Evolutionary conservation across 2,113 vertebrate genomes (phyloP).

Genomic region (Actinemys pallida): DNA sequence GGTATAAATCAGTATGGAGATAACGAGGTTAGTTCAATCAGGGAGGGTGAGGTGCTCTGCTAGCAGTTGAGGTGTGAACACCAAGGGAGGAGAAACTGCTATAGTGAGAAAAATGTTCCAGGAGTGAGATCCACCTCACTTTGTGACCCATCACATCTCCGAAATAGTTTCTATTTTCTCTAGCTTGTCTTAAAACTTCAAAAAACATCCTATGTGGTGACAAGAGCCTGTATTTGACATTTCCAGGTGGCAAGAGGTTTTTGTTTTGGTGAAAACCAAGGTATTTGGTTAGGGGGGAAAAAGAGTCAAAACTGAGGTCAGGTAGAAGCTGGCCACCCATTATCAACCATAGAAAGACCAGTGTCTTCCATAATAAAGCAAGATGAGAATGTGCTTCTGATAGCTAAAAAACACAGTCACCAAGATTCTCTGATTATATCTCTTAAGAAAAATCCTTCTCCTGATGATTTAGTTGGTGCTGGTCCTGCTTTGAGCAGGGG

Average conservation of each 20-base stretch:
- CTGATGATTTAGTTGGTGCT: background rate
- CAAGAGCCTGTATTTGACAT: background rate
- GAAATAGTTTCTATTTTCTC: background rate
- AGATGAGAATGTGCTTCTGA: accelerated
- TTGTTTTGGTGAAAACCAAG: background rate
- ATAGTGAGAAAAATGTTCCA: background rate
- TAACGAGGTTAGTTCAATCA: no score
- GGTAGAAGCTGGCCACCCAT: no score
- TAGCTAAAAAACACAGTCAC: background rate
- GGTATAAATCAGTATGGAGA: no score
- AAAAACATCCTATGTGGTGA: background rate
- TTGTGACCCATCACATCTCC: background rate
- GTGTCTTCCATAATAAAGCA: accelerated
- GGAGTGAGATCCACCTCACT: background rate
- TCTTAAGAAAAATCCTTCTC: background rate
- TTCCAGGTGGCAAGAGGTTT: background rate
- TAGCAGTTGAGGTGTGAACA: no score
- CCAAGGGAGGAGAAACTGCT: no score
- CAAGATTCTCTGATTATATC: background rate
- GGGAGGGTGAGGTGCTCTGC: no score
- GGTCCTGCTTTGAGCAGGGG: no score
- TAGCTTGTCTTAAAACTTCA: background rate
- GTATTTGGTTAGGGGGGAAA: background rate
- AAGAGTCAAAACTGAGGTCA: background rate
- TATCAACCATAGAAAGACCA: background rate